Evolutionary conservation across 2,113 vertebrate species (phyloP), one percentile per base, ranked within the genome.

Genomic region (Prochilodus magdalenae): DNA sequence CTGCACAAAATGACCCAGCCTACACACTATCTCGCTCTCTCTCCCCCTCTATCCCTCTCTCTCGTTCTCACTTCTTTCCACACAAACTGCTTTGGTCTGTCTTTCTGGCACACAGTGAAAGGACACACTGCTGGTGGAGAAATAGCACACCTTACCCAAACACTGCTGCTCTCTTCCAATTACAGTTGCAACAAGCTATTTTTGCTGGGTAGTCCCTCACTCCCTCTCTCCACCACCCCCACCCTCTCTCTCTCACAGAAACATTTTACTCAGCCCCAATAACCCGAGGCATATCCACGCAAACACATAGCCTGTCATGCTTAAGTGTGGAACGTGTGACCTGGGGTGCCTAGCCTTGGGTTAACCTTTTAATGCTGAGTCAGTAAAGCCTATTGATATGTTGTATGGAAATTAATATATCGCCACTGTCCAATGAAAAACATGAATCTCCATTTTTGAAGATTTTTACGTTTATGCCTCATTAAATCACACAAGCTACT

Each of bases 1-100:
- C 40, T 73, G 18, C 47, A 72, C 36, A 72, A 71, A 57, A 80
- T 63, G 67, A 82, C 80, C 73, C 51, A 60, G 51, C 7, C 30
- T 20, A 33, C 27, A 75, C 53, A 22, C 29, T 13, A 10, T 4
- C 8, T 14, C 13, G 33, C 72, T 74, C 72, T 47, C 22, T 13
- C 24, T 27, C 65, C 3, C 16, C 0, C 13, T 8, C 20, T 16
- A n/a, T n/a, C n/a, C n/a, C n/a, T n/a, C 22, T 13, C 24, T 27
- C 65, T 7, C 16, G 0, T 20, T 8, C 20, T 16, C 7, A 0
- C 44, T 16, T 51, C 27, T 8, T 27, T 24, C 33, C 18, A 30
- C 67, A 49, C 33, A 59, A 51, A 26, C 77, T 30, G 3, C 63
- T 66, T 66, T 66, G 63, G 16, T 66, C 27, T 66, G 63, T 66